A percentile compares a stretch with the other conserved stretches of the same genome.
These are phyloP conservation scores for Ictalurus furcatus DNA, from an alignment of 2,113 vertebrate genomes.

Conservation along the genomic window DNA sequence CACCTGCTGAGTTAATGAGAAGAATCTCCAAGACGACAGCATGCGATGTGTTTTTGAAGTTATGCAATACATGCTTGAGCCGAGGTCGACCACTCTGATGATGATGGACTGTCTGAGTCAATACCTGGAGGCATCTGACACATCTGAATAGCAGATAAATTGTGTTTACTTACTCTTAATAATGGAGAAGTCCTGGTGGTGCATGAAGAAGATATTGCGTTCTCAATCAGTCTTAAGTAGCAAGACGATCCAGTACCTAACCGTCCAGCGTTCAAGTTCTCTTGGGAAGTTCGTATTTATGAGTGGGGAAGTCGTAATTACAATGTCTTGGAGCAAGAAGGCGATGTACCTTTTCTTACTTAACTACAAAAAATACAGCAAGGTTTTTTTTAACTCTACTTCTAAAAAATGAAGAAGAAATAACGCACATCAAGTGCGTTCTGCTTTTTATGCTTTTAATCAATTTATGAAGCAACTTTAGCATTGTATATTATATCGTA, in stretches of 20 bases:
- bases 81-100: neutral
- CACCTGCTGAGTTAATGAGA: neutral
- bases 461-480: no score
- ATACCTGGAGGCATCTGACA: neutral
- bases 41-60: neutral
- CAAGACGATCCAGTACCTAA: neutral
- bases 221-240: neutral
- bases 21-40: neutral
- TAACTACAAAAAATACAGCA: no score
- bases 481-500: no score
- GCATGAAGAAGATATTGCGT: neutral
- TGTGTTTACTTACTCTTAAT: neutral
- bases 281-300: no score
- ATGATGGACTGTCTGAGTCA: neutral
- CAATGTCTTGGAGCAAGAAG: no score
- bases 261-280: no score
- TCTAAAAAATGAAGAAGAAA: no score
- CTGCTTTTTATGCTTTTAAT: no score
- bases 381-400: no score
- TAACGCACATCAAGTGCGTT: no score
- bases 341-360: no score
- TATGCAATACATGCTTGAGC: neutral
- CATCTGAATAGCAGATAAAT: neutral
- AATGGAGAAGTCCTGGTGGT: neutral
- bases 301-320: no score